These are phyloP conservation scores for Zaprionus capensis DNA, from an alignment of 1,140 invertebrate genomes.

Conservation along the genomic window DNA sequence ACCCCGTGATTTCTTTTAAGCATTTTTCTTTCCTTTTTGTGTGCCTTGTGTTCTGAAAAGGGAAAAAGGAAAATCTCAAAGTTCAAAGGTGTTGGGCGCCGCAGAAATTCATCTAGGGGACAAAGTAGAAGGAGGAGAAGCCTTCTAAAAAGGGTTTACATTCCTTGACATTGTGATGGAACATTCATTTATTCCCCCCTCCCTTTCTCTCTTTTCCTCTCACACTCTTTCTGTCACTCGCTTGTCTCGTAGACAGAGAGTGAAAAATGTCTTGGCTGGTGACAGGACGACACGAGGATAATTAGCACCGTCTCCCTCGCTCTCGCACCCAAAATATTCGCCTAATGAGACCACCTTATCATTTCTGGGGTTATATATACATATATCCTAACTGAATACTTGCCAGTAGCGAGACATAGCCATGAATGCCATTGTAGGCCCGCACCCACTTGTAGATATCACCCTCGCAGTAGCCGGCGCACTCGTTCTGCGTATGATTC, in stretches of 20 bases:
- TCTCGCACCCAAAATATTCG: background rate
- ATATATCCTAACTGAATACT: slow-evolving; percentile 37
- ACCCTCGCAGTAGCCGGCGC: slow-evolving; percentile 73
- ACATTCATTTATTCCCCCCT: slow-evolving; percentile 30
- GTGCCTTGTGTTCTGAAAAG: background rate
- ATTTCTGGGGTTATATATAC: background rate
- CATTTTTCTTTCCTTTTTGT: background rate
- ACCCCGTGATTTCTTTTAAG: slow-evolving; percentile 5
- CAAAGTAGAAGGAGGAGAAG: slow-evolving; percentile 5
- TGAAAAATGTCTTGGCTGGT: slow-evolving; percentile 53
- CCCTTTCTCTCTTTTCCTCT: background rate
- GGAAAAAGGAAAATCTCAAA: slow-evolving; percentile 26
- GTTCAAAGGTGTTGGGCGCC: slow-evolving; percentile 44
- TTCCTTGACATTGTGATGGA: slow-evolving; percentile 41
- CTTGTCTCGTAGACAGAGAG: background rate
- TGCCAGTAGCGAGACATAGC: slow-evolving; percentile 80
- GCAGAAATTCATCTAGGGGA: slow-evolving; percentile 35
- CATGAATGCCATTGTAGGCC: slow-evolving; percentile 75
- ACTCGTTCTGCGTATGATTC: slow-evolving; percentile 60
- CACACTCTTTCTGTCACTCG: background rate
- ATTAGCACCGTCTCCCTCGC: slow-evolving; percentile 30
- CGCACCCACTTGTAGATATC: slow-evolving; percentile 70
- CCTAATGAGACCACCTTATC: slow-evolving; percentile 17
- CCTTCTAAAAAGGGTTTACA: slow-evolving; percentile 28
- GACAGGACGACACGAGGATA: slow-evolving; percentile 43